Evolutionary conservation across 1,140 invertebrate species (phyloP).

Genomic region (Bombus picipes): DNA sequence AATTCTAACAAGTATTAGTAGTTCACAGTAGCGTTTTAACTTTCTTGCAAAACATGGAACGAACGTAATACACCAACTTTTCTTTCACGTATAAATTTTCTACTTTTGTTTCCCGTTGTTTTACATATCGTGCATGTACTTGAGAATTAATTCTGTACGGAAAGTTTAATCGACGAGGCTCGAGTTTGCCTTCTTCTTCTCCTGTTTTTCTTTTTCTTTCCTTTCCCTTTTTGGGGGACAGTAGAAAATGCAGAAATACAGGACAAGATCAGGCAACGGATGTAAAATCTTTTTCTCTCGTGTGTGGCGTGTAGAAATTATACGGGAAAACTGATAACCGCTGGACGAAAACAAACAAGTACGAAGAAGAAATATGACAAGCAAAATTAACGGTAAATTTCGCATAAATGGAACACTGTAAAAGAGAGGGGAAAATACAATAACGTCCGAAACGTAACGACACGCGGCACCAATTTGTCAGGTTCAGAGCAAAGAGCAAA

Average conservation of each 20-base stretch:
- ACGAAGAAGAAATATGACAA: neutral
- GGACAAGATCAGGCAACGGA: neutral
- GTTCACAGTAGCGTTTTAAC: neutral
- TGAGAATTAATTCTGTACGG: neutral
- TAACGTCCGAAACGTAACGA: neutral
- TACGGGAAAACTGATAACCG: neutral
- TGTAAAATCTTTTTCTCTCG: neutral
- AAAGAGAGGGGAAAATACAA: neutral
- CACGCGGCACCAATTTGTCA: constrained; percentile 19
- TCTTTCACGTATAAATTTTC: neutral
- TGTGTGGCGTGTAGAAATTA: neutral
- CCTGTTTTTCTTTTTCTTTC: too few relatives aligned
- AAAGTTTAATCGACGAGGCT: neutral
- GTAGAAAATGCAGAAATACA: neutral
- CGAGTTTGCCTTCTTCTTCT: neutral
- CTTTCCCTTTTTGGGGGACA: neutral
- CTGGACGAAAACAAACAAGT: neutral
- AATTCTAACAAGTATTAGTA: neutral
- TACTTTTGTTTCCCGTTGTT: neutral
- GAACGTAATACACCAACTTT: neutral
- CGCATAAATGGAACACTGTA: neutral
- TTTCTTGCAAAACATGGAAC: neutral
- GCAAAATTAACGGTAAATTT: neutral
- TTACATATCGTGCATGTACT: neutral
- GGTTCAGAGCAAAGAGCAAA: constrained; percentile 29